phyloP scores from a whole-genome alignment of 2,797 vertebrate genomes.

The Lateolabrax maculatus region DNA sequence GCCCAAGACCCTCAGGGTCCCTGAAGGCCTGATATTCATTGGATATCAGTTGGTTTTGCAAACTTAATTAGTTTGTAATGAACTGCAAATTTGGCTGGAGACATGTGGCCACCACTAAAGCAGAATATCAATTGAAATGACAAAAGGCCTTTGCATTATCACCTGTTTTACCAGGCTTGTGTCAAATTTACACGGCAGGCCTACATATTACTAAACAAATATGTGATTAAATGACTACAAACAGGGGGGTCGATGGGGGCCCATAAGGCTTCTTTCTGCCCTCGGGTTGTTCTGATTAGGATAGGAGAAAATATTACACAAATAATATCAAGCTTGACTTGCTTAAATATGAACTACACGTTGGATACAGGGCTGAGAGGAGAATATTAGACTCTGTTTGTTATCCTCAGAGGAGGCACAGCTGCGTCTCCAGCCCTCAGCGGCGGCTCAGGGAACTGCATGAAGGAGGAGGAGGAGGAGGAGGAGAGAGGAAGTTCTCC shows the following conservation, averaged over 20 bases:
- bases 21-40: background rate
- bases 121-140: background rate
- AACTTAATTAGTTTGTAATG: background rate
- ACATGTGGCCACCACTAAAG: background rate
- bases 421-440: constrained; percentile 30
- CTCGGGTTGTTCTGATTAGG: background rate
- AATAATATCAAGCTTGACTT: background rate
- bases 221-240: background rate
- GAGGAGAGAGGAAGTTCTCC: constrained; percentile 85
- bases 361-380: background rate
- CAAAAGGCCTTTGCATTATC: background rate
- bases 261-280: background rate
- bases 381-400: background rate
- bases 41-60: background rate
- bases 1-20: too few relatives aligned
- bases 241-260: background rate
- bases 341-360: background rate
- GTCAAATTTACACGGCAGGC: background rate
- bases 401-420: background rate
- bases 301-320: background rate
- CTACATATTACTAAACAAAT: background rate
- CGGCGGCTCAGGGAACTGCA: constrained; percentile 73
- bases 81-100: background rate
- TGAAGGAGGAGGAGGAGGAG: constrained; percentile 77
- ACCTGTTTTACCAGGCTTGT: background rate